These are phyloP conservation scores for Acanthaster planci DNA, from an alignment of 35 echinoderm and acorn worm genomes.

Conservation along the genomic window DNA sequence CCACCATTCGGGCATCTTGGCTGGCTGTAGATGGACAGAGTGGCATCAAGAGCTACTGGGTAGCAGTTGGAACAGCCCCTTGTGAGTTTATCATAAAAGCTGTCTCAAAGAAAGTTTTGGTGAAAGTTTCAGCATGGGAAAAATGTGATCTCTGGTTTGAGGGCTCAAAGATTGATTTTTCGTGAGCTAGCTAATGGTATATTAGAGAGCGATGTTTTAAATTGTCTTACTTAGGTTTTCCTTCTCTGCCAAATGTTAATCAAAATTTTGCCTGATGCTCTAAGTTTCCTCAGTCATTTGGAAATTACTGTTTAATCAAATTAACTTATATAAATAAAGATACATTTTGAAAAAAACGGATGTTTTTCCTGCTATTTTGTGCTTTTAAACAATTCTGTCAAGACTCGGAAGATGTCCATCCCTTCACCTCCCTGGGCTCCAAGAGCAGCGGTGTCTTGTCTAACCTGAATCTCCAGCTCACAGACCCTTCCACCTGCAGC, in stretches of 20 bases:
- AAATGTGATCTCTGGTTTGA: background rate
- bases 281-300: background rate
- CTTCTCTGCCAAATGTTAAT: background rate
- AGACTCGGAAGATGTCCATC: background rate
- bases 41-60: slow-evolving; percentile 51
- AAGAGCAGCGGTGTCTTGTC: slow-evolving; percentile 20
- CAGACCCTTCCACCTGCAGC: background rate
- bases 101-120: background rate
- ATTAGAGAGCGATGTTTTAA: background rate
- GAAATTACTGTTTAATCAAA: background rate
- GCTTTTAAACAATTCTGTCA: background rate
- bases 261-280: background rate
- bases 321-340: background rate
- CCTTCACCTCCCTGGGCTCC: slow-evolving; percentile 9
- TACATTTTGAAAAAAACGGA: background rate
- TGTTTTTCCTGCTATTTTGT: background rate
- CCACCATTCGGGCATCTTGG: slow-evolving; percentile 48
- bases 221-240: background rate
- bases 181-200: background rate
- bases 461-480: slow-evolving; percentile 22
- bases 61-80: slow-evolving; percentile 14
- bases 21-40: slow-evolving; percentile 33
- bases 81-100: background rate
- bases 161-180: background rate
- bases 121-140: background rate